Conservation (phyloP, 2,113 vertebrate species). For the Semnornis frantzii region DNA sequence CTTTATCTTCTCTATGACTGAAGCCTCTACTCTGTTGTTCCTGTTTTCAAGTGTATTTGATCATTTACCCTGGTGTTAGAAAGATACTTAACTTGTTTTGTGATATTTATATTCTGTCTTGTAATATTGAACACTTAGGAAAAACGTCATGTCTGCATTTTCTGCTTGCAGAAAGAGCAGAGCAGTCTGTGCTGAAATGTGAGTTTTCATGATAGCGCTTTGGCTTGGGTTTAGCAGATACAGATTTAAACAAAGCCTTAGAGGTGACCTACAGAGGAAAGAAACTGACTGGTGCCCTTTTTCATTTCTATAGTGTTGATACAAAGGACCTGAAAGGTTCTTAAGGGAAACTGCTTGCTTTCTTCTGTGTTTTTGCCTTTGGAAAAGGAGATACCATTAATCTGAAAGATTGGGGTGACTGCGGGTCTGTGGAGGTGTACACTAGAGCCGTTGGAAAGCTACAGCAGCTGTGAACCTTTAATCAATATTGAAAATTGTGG, state of each 20-base stretch:
- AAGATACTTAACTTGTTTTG: slow-evolving; percentile 73
- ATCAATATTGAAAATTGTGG: slow-evolving; percentile 26
- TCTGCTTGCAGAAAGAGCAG: slow-evolving; percentile 58
- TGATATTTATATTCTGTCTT: slow-evolving; percentile 72
- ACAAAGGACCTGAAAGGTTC: slow-evolving; percentile 33
- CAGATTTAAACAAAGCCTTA: slow-evolving; percentile 56
- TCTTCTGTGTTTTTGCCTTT: background rate
- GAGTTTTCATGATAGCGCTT: slow-evolving; percentile 36
- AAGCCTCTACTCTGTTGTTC: slow-evolving; percentile 66
- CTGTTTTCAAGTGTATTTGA: slow-evolving; percentile 71
- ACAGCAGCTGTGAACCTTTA: slow-evolving; percentile 6
- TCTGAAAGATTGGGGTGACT: slow-evolving; percentile 9
- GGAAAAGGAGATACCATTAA: slow-evolving; percentile 3
- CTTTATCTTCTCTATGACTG: slow-evolving; percentile 71
- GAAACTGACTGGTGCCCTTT: slow-evolving; percentile 15
- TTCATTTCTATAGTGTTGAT: slow-evolving; percentile 7
- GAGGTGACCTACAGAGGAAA: slow-evolving; percentile 63
- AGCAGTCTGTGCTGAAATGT: slow-evolving; percentile 59
- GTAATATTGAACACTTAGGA: slow-evolving; percentile 64
- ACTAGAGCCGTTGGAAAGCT: background rate
- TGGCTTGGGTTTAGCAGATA: slow-evolving; percentile 41
- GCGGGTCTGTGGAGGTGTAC: background rate
- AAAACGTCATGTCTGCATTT: slow-evolving; percentile 70
- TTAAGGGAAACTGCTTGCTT: slow-evolving; percentile 17
- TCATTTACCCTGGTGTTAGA: slow-evolving; percentile 71